Base-by-base conservation (phyloP, 2,888 invertebrate genomes). In the Xanthorhoe designata region DNA sequence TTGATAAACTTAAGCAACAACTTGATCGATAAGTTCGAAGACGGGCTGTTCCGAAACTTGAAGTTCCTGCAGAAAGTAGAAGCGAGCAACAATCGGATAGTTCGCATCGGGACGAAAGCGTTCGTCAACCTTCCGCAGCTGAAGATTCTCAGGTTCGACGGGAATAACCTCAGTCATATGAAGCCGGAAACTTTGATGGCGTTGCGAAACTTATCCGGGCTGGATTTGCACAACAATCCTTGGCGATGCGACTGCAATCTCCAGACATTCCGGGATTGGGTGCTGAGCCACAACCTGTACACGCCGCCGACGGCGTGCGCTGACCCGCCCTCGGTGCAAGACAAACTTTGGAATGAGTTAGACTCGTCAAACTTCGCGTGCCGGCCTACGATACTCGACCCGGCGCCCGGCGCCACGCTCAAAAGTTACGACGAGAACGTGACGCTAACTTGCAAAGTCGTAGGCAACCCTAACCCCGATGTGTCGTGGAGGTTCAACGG, bases 221-320 rank as follows among this genome's bases (percentile, higher is more conserved):
- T 98, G 47, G 96, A 96, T 76, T 90, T 98, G 51, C 95, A 96
- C 77, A 96, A 96, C 73, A 98, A 98, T 85, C 97, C 96, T 0
- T 98, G 98, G 98, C 95, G 96, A 66, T 98, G 98, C 85, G 97
- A 98, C 79, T 98, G 98, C 84, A 95, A 96, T 75, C 90, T 98
- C 71, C 96, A 97, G 81, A 94, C 95, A 58, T 97, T 98, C 76
- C 94, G 97, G 47, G 96, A 97, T 79, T 97, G 96, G 95, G 95
- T 95, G 67, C 94, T 96, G 62, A 94, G 94, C 73, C 95, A 95
- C 71, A 97, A 97, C 67, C 92, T 98, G 62, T 96, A 97, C 79
- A 96, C 97, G 10, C 94, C 95, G 8, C 96, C 96, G 1, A 97
- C 97, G 0, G 94, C 95, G 54, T 97, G 97, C 81, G 93, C 94